These are phyloP conservation scores for Pagetopsis macropterus DNA, from an alignment of 2,797 vertebrate species.

Conservation along the genomic window DNA sequence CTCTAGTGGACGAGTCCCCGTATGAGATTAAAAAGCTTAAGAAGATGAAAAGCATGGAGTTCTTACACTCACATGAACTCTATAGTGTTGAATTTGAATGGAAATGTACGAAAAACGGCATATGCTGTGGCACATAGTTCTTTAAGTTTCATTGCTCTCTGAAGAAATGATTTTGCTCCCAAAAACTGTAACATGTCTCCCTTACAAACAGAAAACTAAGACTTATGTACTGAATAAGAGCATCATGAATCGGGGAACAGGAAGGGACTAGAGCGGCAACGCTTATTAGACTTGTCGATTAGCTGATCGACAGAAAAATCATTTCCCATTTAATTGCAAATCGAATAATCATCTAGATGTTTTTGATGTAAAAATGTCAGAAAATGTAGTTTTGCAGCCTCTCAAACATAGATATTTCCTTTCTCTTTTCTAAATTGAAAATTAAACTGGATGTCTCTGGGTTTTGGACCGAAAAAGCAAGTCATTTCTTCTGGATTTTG, in stretches of 20 bases:
- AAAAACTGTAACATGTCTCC: conserved; percentile 55
- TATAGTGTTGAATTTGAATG: conserved; percentile 42
- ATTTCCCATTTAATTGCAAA: too few relatives aligned
- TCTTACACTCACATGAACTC: not conserved
- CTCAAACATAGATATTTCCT: too few relatives aligned
- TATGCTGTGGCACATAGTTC: conserved; percentile 3
- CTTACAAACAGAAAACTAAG: conserved; percentile 35
- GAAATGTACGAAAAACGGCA: conserved; percentile 30
- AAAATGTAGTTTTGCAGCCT: too few relatives aligned
- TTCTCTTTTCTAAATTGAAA: too few relatives aligned
- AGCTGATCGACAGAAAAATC: too few relatives aligned
- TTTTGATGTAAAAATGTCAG: too few relatives aligned
- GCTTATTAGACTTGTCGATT: too few relatives aligned
- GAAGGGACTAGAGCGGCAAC: conserved; percentile 9
- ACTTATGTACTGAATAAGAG: conserved; percentile 28
- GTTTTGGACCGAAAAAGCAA: too few relatives aligned
- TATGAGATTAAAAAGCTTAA: conserved; percentile 11
- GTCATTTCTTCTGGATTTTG: too few relatives aligned
- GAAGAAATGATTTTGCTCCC: conserved; percentile 39
- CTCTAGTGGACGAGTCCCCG: conserved; percentile 63
- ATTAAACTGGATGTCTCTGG: too few relatives aligned
- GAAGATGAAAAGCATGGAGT: not conserved
- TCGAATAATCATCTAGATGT: too few relatives aligned
- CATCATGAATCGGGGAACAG: conserved; percentile 8
- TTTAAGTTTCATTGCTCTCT: not conserved